Percentiles rank a stretch among this genome's conserved stretches.
Evolutionary conservation across 2,113 vertebrate genomes (phyloP).

Genomic region (Gopherus evgoodei): DNA sequence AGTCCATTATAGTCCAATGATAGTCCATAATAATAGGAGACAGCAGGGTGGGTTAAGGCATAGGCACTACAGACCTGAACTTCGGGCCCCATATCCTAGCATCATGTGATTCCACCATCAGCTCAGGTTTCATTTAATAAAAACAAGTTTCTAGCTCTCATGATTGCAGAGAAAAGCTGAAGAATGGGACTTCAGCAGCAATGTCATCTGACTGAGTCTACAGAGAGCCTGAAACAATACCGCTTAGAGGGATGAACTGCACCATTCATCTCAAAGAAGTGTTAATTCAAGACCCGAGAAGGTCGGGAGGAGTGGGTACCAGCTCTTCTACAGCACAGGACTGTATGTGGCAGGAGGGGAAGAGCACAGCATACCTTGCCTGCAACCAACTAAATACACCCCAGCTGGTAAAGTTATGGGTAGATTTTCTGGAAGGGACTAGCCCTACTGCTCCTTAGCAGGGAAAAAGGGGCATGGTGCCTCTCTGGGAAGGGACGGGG

Average conservation of each 20-base stretch:
- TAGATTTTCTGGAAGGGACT: neutral
- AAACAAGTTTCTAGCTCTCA: neutral
- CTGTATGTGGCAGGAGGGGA: too few relatives aligned
- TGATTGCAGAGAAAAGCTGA: neutral
- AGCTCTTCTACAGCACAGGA: too few relatives aligned
- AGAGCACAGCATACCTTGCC: neutral
- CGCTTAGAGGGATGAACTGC: neutral
- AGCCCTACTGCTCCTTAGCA: neutral
- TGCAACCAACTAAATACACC: neutral
- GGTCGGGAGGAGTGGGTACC: too few relatives aligned
- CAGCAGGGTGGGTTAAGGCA: constrained; percentile 48
- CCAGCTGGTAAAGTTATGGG: neutral
- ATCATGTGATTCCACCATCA: constrained; percentile 29
- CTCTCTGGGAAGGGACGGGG: neutral
- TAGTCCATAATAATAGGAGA: constrained; percentile 7
- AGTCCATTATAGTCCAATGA: neutral
- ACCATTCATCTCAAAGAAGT: neutral
- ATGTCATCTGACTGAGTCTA: neutral
- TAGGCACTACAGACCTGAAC: constrained; percentile 51
- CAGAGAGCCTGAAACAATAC: neutral
- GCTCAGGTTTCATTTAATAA: neutral
- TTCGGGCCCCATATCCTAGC: neutral
- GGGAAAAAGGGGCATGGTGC: neutral
- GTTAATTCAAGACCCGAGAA: too few relatives aligned
- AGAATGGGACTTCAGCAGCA: constrained; percentile 6